Base-by-base conservation (phyloP, 1,140 invertebrate species). In the Caenorhabditis brenneri region DNA sequence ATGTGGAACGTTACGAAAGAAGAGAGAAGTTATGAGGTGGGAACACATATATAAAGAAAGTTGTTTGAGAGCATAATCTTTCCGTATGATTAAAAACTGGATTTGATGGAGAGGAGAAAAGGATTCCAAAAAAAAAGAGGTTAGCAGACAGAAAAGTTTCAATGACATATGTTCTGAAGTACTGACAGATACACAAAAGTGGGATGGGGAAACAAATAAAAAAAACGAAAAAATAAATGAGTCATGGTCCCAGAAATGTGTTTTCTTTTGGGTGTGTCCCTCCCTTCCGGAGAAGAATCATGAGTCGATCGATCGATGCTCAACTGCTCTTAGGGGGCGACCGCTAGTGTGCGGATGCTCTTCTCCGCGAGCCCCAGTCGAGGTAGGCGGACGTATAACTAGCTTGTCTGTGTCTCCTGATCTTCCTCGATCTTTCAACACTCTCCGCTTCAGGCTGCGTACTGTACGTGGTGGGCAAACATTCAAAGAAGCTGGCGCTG, bases 341-440 rank as follows among this genome's bases (percentile, higher is more conserved):
- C 27, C n/a, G 36, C n/a, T 42, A 24, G 65, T 74, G 65, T 24
- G 65, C 65, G 65, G 65, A 74, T 74, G 65, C 65, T 74, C 36
- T 58, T 74, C 65, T 46, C 36, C 29, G n/a, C 36, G 29, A 22
- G 10, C 19, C 79, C 27, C 51, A 22, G n/a, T 39, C 9, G 51
- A 80, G 79, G 46, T 80, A 53, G 46, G 79, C 31, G 33, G 65
- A 42, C 36, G 65, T 74, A 74, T 74, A 74, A 74, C 65, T 42
- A 74, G 65, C 65, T 46, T 22, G 65, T 42, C 65, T 74, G 65
- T 12, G 65, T 42, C 65, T 74, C 65, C n/a, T 36, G 19, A 65
- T 65, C 29, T 65, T 65, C 31, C 31, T 1, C 10, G 4, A 65
- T 65, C 33, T 39, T n/a, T 74, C 24, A 24, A 19, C 22, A 12